Conservation (phyloP, 2,113 vertebrate genomes). For the Phalacrocorax pelagicus region DNA sequence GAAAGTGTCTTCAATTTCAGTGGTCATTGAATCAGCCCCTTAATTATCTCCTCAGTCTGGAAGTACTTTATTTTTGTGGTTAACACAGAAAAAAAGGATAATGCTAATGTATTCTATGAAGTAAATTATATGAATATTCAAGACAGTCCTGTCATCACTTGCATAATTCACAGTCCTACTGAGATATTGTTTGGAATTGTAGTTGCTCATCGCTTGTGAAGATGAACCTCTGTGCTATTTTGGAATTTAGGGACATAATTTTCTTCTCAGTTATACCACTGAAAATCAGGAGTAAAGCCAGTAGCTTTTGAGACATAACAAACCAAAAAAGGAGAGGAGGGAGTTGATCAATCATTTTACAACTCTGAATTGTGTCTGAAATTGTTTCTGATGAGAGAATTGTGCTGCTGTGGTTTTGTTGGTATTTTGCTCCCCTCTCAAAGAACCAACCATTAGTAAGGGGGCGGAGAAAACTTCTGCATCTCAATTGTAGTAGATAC, state of each 20-base stretch:
- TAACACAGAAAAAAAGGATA: not conserved
- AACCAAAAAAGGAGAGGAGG: not conserved
- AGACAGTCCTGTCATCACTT: not conserved
- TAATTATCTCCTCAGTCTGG: not conserved
- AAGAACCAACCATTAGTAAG: not conserved
- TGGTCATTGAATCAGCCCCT: not conserved
- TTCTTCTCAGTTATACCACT: not conserved
- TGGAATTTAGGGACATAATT: not conserved
- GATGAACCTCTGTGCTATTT: not conserved
- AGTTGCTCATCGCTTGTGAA: not conserved
- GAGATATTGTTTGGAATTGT: not conserved
- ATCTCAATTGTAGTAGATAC: not conserved
- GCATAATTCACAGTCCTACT: not conserved
- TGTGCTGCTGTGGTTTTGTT: not conserved
- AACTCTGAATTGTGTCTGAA: not conserved
- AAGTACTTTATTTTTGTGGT: not conserved
- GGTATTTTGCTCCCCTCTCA: not conserved
- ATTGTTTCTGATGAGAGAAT: not conserved
- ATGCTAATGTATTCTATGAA: not conserved
- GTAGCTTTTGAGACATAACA: not conserved
- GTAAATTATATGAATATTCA: conserved; percentile 36
- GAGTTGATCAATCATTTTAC: not conserved
- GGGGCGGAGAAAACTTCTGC: not conserved
- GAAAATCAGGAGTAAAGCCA: not conserved
- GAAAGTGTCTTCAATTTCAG: not conserved